Evolutionary conservation across 2,888 invertebrate species (phyloP), one percentile per base, ranked within the genome.

Genomic region (Gymnosoma rotundatum): DNA sequence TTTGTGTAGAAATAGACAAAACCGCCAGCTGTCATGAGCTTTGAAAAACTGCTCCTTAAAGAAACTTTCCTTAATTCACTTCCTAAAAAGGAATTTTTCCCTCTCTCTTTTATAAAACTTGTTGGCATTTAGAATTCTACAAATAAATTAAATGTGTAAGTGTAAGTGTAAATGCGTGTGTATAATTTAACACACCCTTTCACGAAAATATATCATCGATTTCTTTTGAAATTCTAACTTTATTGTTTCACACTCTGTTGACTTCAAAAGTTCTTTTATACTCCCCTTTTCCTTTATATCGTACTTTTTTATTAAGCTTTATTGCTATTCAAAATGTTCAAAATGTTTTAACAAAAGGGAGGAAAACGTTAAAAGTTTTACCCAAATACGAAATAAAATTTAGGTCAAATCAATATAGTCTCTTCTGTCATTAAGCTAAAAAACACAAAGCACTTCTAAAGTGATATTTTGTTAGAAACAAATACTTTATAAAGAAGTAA

Each of bases 321-420:
- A 76, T 67, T 48, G 16, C 45, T 48, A 3, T 48, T 48, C 14
- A n/a, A 48, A 61, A 36, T 25, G 25, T 25, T 25, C 25, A n/a
- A 42, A 50, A 60, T 50, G 36, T 36, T 20, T 72, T 69, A 12
- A 25, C 50, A 21, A 36, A 16, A 63, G 18, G 45, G 20, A 14
- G n/a, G 36, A 21, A 8, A 45, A 18, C 60, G 14, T 60, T 64
- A n/a, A 8, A 45, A 21, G 60, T n/a, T 60, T 64, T 72, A 45
- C n/a, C 21, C 50, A 52, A 73, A 60, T 20, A 38, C 20, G 25
- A 36, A 73, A 63, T 36, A 52, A 81, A 74, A 84, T 84, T 70
- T 84, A 74, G 84, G 84, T 84, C 84, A 84, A 84, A 81, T 81
- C 78, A 74, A 84, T 84, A 84, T 50, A 32, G 58, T 66, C 48